Base-by-base conservation (phyloP, 2,888 invertebrate genomes). In the Oligia latruncula region DNA sequence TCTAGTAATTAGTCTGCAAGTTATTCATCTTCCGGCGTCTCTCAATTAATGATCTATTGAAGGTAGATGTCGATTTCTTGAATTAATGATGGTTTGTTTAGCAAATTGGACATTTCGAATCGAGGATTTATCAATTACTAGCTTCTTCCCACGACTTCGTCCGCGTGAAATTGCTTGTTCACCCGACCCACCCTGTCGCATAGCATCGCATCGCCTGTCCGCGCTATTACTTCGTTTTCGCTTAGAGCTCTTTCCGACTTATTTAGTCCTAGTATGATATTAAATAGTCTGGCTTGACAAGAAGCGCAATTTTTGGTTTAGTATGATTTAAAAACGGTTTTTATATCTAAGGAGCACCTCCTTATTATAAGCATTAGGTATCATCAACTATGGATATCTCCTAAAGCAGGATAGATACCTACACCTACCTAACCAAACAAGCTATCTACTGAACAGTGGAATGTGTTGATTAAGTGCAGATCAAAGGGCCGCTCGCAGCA, bases 401-500 rank as follows among this genome's bases (percentile, higher is more conserved):
- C 40, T 35, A 58, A 68, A 84, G 60, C 35, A 84, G 71, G 60
- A 80, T 52, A 58, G 55, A 58, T 49, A 64, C 20, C 8, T n/a
- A 46, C 55, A 29, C 60, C 49, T 80, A 73, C 65, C 49, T 78
- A 73, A 66, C 43, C 60, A 77, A 82, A 66, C 77, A 78, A 82
- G 86, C 66, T 76, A 81, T 74, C 71, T 73, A 78, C 55, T 67
- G 81, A 82, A 79, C 77, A 73, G 80, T 83, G 72, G 77, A 83
- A 76, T 78, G 80, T 68, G 75, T 83, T 81, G 81, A 87, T 87
- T 71, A 85, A 85, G 83, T 80, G 73, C 52, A 81, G 80, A 89
- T 88, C 84, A 89, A 89, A 89, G 83, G 73, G 78, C 76, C 89
- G 88, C 78, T 82, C 81, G 74, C 82, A 80, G 75, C 71, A 77